phyloP scores from a whole-genome alignment of 2,797 vertebrate genomes.

The Oryzias dopingdopingensis region DNA sequence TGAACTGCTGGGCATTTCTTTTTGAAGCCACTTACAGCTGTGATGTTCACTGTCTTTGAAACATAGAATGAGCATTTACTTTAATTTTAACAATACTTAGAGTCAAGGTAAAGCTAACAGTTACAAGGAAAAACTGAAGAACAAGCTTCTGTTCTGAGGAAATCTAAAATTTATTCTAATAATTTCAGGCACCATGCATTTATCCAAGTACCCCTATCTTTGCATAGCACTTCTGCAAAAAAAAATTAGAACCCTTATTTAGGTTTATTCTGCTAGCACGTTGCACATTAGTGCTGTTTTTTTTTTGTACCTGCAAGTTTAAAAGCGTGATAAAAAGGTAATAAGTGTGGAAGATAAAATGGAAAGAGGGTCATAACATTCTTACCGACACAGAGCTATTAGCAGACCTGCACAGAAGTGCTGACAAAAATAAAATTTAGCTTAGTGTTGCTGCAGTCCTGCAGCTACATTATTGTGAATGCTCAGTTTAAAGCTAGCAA shows the following conservation, averaged over 20 bases:
- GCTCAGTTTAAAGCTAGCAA: slow-evolving; percentile 16
- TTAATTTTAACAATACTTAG: slow-evolving; percentile 8
- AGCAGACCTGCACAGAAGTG: slow-evolving; percentile 14
- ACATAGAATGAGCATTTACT: neutral
- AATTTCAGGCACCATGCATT: slow-evolving; percentile 10
- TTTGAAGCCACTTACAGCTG: slow-evolving; percentile 11
- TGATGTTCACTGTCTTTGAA: slow-evolving; percentile 23
- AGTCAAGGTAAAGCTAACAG: neutral
- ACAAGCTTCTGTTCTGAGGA: neutral
- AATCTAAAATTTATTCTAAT: neutral
- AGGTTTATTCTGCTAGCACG: slow-evolving; percentile 23
- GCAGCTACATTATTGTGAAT: slow-evolving; percentile 13
- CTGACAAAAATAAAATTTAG: slow-evolving; percentile 30
- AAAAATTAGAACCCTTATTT: slow-evolving; percentile 22
- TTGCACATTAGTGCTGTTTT: slow-evolving; percentile 34
- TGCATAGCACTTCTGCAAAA: slow-evolving; percentile 9
- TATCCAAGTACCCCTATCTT: slow-evolving; percentile 30
- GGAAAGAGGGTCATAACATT: slow-evolving; percentile 16
- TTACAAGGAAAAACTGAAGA: no score
- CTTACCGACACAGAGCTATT: slow-evolving; percentile 22
- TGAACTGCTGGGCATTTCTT: slow-evolving; percentile 32
- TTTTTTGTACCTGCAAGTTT: slow-evolving; percentile 38
- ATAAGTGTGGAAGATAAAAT: slow-evolving; percentile 46
- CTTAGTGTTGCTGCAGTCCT: slow-evolving; percentile 32
- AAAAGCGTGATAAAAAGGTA: slow-evolving; percentile 42